phyloP scores from a whole-genome alignment of 1,140 invertebrate genomes.

The Macrosteles quadrilineatus region DNA sequence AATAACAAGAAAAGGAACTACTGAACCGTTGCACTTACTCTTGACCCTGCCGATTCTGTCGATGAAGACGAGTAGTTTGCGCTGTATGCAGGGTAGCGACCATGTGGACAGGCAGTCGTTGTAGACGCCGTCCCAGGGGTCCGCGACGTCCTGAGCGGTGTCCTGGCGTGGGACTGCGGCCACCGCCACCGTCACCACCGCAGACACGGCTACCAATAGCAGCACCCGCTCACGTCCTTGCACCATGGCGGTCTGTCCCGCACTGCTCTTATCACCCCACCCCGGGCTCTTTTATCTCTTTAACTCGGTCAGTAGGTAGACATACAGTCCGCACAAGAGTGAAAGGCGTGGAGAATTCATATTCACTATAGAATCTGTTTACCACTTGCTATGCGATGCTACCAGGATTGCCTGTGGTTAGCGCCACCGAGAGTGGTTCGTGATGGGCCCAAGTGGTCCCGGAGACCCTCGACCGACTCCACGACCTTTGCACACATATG shows the following conservation, averaged over 20 bases:
- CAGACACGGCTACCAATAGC: not conserved
- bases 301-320: conserved; percentile 25
- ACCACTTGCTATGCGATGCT: too few species aligned
- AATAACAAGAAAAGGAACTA: too few species aligned
- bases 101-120: conserved; percentile 39
- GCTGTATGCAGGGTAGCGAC: conserved; percentile 42
- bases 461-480: too few species aligned
- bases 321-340: conserved; percentile 14
- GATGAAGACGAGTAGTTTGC: conserved; percentile 41
- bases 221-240: not conserved
- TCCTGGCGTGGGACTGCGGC: not conserved
- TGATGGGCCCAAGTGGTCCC: too few species aligned
- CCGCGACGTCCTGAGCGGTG: not conserved
- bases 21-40: too few species aligned
- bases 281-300: conserved; percentile 13
- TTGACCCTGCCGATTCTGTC: conserved; percentile 30
- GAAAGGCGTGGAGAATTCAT: conserved; percentile 21
- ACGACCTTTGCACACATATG: too few species aligned
- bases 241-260: not conserved
- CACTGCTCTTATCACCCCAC: not conserved
- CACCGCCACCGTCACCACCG: not conserved
- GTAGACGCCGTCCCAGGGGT: conserved; percentile 36
- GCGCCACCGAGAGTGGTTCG: too few species aligned
- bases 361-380: conserved; percentile 4
- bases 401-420: too few species aligned